Evolutionary conservation across 2,888 invertebrate genomes (phyloP), one percentile per base, ranked within the genome.

Genomic region (Platerodrilus igneus): DNA sequence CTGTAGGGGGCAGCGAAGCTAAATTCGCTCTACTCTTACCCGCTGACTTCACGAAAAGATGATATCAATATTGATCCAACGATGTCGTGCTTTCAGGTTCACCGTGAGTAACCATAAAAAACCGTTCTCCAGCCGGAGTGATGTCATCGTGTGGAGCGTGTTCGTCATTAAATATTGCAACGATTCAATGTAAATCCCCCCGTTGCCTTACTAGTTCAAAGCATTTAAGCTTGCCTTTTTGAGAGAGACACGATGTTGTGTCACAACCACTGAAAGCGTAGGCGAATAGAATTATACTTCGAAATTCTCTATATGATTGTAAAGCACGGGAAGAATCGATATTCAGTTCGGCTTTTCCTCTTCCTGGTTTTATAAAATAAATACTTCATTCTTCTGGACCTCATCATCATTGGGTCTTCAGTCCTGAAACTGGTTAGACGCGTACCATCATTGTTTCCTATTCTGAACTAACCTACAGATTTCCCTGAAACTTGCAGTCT

Each of bases 361-460:
- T 22, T n/a, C 32, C 32, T 6, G 32, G 22, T n/a, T 32, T 32
- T 2, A 32, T 2, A n/a, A 32, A 32, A 2, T 14, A 10, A 7
- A 21, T 32, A 1, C 4, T 18, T 2, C 3, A 3, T 2, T 22
- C 9, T 4, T 8, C 2, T 22, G 32, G n/a, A n/a, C n/a, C n/a
- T n/a, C n/a, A n/a, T n/a, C n/a, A n/a, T n/a, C n/a, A n/a, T n/a
- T n/a, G n/a, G n/a, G n/a, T n/a, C n/a, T n/a, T n/a, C n/a, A n/a
- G n/a, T n/a, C n/a, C n/a, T n/a, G n/a, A n/a, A n/a, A n/a, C n/a
- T n/a, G n/a, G n/a, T n/a, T n/a, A n/a, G n/a, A n/a, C n/a, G n/a
- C n/a, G n/a, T n/a, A n/a, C n/a, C n/a, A n/a, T n/a, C n/a, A n/a
- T n/a, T n/a, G n/a, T n/a, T n/a, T n/a, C n/a, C n/a, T n/a, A n/a